Evolutionary conservation across 2,113 vertebrate genomes (phyloP).

Genomic region (Phaetusa simplex): DNA sequence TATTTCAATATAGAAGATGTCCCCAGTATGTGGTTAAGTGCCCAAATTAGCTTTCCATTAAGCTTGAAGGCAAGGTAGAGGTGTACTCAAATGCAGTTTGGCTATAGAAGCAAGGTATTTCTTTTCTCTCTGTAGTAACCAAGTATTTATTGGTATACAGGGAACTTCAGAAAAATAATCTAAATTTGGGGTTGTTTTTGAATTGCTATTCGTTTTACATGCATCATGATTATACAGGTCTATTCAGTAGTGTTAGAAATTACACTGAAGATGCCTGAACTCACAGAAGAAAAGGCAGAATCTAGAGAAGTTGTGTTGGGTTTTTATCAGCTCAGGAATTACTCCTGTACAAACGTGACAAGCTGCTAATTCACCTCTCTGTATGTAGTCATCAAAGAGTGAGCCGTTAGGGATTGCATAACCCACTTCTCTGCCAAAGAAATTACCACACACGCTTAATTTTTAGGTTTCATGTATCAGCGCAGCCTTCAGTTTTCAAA

Average conservation of each 20-base stretch:
- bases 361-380: background rate
- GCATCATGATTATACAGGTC: background rate
- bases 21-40: background rate
- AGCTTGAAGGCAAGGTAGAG: background rate
- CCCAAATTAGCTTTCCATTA: background rate
- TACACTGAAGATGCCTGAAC: background rate
- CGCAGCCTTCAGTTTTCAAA: background rate
- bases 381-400: background rate
- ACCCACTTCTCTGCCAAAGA: background rate
- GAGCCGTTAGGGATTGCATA: background rate
- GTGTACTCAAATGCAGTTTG: background rate
- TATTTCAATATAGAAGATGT: background rate
- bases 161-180: background rate
- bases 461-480: background rate
- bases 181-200: background rate
- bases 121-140: background rate
- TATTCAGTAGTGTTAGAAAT: background rate
- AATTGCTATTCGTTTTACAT: background rate
- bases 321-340: constrained; percentile 14
- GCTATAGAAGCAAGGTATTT: background rate
- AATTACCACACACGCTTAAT: background rate
- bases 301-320: background rate
- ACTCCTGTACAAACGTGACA: background rate
- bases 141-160: background rate
- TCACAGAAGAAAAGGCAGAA: background rate